Conservation (phyloP, 2,113 vertebrate genomes). For the Murina feae region DNA sequence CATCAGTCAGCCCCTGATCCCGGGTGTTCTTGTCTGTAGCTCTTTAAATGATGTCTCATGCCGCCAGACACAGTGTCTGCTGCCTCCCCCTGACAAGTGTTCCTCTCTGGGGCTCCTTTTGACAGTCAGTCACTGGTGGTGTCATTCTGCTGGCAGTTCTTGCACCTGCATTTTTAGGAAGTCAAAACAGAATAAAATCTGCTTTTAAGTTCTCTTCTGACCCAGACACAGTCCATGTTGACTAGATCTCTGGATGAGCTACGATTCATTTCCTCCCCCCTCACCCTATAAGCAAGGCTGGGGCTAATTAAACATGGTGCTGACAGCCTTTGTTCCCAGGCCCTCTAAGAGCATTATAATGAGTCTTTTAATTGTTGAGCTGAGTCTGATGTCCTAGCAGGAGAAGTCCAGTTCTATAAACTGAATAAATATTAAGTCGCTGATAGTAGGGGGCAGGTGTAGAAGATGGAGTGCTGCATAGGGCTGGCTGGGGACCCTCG, state of each 20-base stretch:
- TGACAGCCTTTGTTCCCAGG: background rate
- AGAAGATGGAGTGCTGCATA: background rate
- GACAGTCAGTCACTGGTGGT: background rate
- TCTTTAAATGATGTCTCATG: background rate
- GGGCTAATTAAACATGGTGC: background rate
- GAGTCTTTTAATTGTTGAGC: background rate
- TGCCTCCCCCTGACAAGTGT: background rate
- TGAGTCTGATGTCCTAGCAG: background rate
- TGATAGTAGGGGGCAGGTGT: background rate
- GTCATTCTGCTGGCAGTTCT: background rate
- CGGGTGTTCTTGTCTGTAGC: background rate
- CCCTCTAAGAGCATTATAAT: background rate
- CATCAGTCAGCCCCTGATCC: background rate
- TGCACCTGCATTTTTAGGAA: slow-evolving; percentile 8
- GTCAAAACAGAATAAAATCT: background rate
- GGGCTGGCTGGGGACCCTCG: background rate
- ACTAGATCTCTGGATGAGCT: background rate
- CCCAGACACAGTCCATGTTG: background rate
- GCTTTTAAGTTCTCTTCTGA: slow-evolving; percentile 40
- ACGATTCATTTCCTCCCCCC: background rate
- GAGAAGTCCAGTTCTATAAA: background rate
- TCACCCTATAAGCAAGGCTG: background rate
- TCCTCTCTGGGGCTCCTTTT: background rate
- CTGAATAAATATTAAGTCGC: background rate
- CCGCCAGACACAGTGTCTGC: background rate